A percentile compares a stretch with the other conserved stretches of the same genome.
phyloP scores from a whole-genome alignment of 1,140 invertebrate genomes.

The Plectrocnemia conspersa region DNA sequence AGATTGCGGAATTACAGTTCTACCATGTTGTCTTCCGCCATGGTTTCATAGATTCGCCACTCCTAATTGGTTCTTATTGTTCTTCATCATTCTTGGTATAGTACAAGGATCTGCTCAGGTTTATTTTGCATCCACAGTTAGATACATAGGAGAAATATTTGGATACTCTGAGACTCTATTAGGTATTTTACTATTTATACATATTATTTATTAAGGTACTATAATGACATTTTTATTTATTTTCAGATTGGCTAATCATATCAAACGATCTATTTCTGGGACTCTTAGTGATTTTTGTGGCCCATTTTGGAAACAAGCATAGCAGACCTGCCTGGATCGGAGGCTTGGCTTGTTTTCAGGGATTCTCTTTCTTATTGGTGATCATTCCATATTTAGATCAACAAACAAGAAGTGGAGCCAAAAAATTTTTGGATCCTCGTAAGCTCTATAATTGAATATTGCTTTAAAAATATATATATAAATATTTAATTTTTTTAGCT shows the following conservation, averaged over 20 bases:
- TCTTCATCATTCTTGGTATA: constrained; percentile 50
- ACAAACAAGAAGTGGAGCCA: constrained; percentile 18
- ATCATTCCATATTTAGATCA: constrained; percentile 55
- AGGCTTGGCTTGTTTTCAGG: constrained; percentile 54
- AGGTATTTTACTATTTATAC: constrained; percentile 2
- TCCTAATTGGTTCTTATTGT: constrained; percentile 49
- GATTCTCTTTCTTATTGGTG: constrained; percentile 48
- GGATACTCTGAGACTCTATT: constrained; percentile 41
- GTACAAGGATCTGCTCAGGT: constrained; percentile 53
- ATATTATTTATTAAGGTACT: background rate
- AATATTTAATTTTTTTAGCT: constrained; percentile 13
- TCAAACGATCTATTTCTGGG: constrained; percentile 53
- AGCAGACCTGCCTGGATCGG: constrained; percentile 59
- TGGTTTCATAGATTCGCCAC: constrained; percentile 56
- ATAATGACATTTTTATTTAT: constrained; percentile 13
- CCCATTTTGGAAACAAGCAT: constrained; percentile 58
- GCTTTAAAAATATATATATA: background rate
- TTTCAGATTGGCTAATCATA: constrained; percentile 56
- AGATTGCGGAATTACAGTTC: constrained; percentile 57
- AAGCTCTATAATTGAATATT: background rate
- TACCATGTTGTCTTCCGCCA: constrained; percentile 51
- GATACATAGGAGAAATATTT: constrained; percentile 51
- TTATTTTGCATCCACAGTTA: constrained; percentile 55
- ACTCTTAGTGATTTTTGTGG: constrained; percentile 50
- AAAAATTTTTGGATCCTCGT: background rate